Evolutionary conservation across 2,113 vertebrate species (phyloP), one percentile per base, ranked within the genome.

Genomic region (Brachyhypopomus gauderio): DNA sequence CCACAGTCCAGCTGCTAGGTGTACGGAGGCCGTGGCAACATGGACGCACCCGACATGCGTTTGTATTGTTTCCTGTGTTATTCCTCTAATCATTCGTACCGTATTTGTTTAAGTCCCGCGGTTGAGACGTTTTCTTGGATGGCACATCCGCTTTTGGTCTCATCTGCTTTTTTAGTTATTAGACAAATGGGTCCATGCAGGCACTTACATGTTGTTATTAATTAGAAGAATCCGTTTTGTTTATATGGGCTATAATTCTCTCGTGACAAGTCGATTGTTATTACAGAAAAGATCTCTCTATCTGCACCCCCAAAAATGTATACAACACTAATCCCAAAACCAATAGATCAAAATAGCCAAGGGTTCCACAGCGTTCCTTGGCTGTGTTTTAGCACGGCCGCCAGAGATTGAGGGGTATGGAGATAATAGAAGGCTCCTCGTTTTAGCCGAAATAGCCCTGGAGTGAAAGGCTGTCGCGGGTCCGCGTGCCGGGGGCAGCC

Each of bases 401-500:
- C 36, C 20, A 73, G 71, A 74, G 59, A 55, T 23, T 4, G 41
- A 30, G 30, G 75, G 45, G 77, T 70, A 60, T 75, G 77, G 74
- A 77, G 69, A 67, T 78, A 81, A 79, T 79, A 77, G 79, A 30
- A 19, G 27, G 72, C 75, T 75, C 45, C 78, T 75, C 71, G 75
- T 72, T 78, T 78, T 77, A 81, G 70, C 58, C 63, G n/a, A 45
- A 75, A 70, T 89, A 87, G 86, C 83, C 71, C 79, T 89, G 81
- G 83, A 92, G 92, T 88, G 73, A 84, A 84, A 89, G 91, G 88
- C 90, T 89, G 89, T 90, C 91, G 88, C 90, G 87, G 63, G 27
- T 70, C 30, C 72, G 64, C 45, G 38, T 69, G 60, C 52, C 41
- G 71, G 52, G 23, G 73, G 45, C 67, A 23, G 2, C 69, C 77